A percentile compares a stretch with the other conserved stretches of the same genome.
Evolutionary conservation across 2,888 invertebrate genomes (phyloP).

Genomic region (Thecophora atra): DNA sequence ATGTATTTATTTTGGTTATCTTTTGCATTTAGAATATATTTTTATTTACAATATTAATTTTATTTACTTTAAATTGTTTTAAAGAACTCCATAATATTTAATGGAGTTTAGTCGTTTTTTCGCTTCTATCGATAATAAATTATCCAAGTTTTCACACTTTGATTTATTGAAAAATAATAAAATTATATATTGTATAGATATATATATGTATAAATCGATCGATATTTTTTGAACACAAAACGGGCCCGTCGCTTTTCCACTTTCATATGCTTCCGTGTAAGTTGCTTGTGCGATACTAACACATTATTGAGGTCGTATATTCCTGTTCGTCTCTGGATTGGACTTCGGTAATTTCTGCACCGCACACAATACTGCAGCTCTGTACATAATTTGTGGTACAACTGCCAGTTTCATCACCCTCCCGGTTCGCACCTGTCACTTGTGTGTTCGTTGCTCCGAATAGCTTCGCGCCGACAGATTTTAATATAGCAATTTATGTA

Average conservation of each 20-base stretch:
- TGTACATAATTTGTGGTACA: conserved; percentile 11
- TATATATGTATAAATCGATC: not conserved
- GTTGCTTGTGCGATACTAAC: conserved; percentile 64
- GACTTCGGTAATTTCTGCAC: not conserved
- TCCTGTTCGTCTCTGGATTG: not conserved
- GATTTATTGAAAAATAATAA: not conserved
- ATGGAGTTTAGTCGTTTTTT: not conserved
- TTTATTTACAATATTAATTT: too few relatives aligned
- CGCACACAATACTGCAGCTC: conserved; percentile 12
- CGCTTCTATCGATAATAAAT: not conserved
- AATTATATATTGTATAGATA: too few relatives aligned
- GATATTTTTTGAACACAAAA: not conserved
- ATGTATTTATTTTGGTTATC: too few relatives aligned
- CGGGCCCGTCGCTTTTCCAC: conserved; percentile 44
- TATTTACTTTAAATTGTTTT: not conserved
- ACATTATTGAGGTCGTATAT: conserved; percentile 11
- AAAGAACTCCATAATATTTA: not conserved
- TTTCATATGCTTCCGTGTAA: conserved; percentile 60
- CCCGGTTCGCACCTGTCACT: not conserved
- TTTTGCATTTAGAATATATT: too few relatives aligned
- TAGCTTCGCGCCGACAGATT: not conserved
- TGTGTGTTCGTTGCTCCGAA: not conserved
- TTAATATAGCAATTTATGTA: too few relatives aligned
- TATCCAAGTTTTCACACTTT: not conserved
- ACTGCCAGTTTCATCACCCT: conserved; percentile 10